Base-by-base conservation (phyloP, 1,140 invertebrate species). In the Drosophila albomicans region DNA sequence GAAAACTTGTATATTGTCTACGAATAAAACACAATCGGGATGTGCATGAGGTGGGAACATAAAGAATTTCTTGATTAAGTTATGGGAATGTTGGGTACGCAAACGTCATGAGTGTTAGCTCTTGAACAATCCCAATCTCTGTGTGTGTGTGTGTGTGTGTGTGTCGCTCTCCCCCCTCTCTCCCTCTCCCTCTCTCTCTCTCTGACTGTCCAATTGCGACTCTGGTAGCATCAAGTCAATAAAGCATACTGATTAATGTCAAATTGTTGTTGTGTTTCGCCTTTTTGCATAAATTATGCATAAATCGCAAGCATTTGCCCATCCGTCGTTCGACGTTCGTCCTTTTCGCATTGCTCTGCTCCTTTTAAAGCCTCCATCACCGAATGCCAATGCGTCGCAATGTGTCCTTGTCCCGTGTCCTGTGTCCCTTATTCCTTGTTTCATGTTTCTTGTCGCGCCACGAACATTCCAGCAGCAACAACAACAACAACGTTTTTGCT, bases 51-150 rank as follows among this genome's bases (percentile, higher is more conserved):
- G 11, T 58, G 51, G 56, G 46, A 62, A 61, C 65, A 78, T 70
- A 58, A 80, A 71, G 82, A 87, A 88, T 87, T 88, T 87, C 82
- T 84, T 87, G 82, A 87, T 87, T 87, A 87, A 87, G 82, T 88
- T 78, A 82, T 88, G 58, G 75, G 79, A 87, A 86, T 86, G 82
- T 70, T 35, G 75, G 62, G 45, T 69, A 54, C 41, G 57, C 61
- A 73, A 54, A 70, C 62, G 41, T 51, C 75, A 72, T 76, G 75
- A 82, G 66, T 67, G 78, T 56, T 38, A 65, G 59, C 66, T 65
- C 28, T 16, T 11, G 3, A 3, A 13, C 57, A 15, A 45, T 38
- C 13, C 15, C 49, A 28, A 51, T 62, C 7, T 61, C 3, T 15
- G 4, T 15, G 28, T 49, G 10, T n/a, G 10, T 51, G 15, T n/a